Conservation (phyloP, 2,888 invertebrate genomes). For the Hetaerina titia region DNA sequence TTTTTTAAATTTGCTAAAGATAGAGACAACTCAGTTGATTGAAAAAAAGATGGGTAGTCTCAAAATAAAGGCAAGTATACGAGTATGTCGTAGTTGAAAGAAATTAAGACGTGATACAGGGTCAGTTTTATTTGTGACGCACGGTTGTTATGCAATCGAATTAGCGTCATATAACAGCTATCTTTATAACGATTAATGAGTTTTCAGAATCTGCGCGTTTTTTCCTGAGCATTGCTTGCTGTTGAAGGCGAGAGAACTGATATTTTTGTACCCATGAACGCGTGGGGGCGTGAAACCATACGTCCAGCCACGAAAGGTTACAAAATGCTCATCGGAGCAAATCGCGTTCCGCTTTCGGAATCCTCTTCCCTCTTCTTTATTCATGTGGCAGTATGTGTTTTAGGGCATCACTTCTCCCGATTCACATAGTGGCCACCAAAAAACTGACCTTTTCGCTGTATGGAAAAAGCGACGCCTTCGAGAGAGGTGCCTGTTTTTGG, state of each 20-base stretch:
- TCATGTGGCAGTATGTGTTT: neutral
- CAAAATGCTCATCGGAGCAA: slow-evolving; percentile 34
- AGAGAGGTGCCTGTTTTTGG: neutral
- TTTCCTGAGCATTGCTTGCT: neutral
- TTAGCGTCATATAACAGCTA: neutral
- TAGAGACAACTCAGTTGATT: no score
- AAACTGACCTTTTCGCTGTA: neutral
- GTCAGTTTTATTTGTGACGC: neutral
- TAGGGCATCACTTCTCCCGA: neutral
- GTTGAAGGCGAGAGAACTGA: neutral
- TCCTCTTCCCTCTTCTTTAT: neutral
- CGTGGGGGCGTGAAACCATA: neutral
- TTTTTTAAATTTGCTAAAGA: no score
- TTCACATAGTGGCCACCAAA: neutral
- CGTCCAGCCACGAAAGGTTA: neutral
- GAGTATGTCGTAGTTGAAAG: neutral
- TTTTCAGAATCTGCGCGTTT: neutral
- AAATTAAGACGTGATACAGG: neutral
- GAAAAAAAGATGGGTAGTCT: no score
- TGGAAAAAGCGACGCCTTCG: neutral
- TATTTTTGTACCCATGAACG: neutral
- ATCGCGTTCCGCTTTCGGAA: slow-evolving; percentile 34
- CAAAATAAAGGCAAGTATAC: neutral
- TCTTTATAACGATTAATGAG: neutral
- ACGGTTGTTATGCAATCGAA: neutral